Conservation (phyloP, 1,140 invertebrate genomes). For the Camponotus vicinus region DNA sequence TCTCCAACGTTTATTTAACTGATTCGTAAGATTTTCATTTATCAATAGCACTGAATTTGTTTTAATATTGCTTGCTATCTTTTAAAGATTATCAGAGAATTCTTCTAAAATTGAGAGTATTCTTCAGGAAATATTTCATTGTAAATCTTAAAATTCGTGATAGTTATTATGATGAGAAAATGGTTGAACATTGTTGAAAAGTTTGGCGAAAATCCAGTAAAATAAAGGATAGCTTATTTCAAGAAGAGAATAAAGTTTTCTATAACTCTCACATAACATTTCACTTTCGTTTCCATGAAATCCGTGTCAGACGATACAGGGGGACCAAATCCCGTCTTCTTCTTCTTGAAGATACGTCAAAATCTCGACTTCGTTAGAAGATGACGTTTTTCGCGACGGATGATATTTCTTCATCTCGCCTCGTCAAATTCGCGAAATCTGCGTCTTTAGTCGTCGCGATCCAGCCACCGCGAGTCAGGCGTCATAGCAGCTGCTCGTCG, state of each 20-base stretch:
- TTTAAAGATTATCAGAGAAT: background rate
- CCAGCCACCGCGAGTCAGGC: background rate
- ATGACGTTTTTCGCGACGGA: background rate
- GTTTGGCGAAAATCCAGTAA: background rate
- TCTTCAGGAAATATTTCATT: background rate
- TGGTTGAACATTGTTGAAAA: background rate
- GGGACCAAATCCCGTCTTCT: background rate
- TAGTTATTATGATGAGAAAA: background rate
- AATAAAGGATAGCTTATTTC: background rate
- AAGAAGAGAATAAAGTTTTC: background rate
- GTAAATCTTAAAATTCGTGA: background rate
- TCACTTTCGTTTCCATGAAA: background rate
- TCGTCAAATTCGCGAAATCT: background rate
- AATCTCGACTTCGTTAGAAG: background rate
- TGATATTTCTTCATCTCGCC: background rate
- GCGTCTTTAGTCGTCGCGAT: background rate
- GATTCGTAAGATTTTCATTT: background rate
- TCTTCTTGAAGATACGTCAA: background rate
- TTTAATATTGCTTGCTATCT: background rate
- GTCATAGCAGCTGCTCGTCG: conserved; percentile 71
- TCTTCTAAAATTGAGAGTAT: background rate
- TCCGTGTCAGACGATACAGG: background rate
- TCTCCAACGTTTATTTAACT: background rate
- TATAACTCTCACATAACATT: background rate
- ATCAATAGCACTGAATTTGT: no score